A percentile compares a stretch with the other conserved stretches of the same genome.
Conservation (phyloP, 1,140 invertebrate species). For the Apis cerana region DNA sequence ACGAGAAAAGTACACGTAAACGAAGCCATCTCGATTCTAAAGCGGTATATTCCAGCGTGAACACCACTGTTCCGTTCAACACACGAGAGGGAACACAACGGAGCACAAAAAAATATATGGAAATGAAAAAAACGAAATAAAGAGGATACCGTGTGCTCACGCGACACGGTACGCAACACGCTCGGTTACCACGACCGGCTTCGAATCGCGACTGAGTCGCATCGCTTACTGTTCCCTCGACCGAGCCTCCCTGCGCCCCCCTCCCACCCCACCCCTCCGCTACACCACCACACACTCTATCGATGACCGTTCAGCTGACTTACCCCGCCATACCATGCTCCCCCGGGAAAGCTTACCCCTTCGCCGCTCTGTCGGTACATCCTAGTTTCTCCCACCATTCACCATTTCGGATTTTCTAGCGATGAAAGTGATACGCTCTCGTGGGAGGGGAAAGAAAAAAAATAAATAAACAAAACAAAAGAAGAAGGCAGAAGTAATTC, state of each 20-base stretch:
- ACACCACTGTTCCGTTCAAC: background rate
- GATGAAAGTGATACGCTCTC: background rate
- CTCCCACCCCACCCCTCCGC: constrained; percentile 31
- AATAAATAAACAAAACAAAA: too few relatives aligned
- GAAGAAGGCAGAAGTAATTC: too few relatives aligned
- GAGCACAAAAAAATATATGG: background rate
- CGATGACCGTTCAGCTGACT: constrained; percentile 54
- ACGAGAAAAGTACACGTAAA: constrained; percentile 23
- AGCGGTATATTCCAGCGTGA: background rate
- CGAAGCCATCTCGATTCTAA: constrained; percentile 48
- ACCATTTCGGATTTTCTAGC: constrained; percentile 8
- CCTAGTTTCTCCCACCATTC: background rate
- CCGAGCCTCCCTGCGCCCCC: constrained; percentile 49
- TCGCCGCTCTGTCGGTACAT: constrained; percentile 31
- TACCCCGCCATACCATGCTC: constrained; percentile 57
- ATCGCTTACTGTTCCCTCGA: constrained; percentile 46
- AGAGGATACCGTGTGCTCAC: background rate
- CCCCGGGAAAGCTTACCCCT: constrained; percentile 52
- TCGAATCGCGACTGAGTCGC: constrained; percentile 67
- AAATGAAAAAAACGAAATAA: constrained; percentile 2
- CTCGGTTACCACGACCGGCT: constrained; percentile 62
- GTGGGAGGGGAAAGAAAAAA: too few relatives aligned
- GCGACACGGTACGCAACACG: background rate
- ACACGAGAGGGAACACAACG: background rate
- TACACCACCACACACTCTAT: constrained; percentile 28